These are phyloP conservation scores for Leptodirus hochenwartii DNA, from an alignment of 2,888 invertebrate species.

Conservation along the genomic window DNA sequence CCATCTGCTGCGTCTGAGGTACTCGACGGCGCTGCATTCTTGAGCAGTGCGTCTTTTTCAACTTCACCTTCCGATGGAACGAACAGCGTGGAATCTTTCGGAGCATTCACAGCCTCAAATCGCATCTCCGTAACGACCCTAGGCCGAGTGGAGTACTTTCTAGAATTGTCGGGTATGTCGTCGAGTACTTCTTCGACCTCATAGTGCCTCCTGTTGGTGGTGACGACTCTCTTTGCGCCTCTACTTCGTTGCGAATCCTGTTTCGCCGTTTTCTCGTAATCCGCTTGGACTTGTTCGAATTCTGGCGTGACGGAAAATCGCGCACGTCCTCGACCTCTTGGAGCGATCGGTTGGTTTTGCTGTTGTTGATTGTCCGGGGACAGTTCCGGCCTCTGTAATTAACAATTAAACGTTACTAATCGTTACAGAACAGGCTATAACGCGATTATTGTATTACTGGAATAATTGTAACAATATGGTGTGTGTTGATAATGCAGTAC, in stretches of 20 bases:
- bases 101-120: conserved; percentile 19
- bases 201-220: conserved; percentile 14
- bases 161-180: conserved; percentile 20
- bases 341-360: conserved; percentile 16
- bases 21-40: conserved; percentile 6
- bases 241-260: conserved; percentile 1
- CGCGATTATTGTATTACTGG: no score
- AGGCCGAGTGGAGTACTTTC: conserved; percentile 13
- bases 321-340: conserved; percentile 21
- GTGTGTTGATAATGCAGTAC: no score
- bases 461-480: no score
- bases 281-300: conserved; percentile 15
- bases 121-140: conserved; percentile 21
- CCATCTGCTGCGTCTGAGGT: conserved; percentile 4
- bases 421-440: no score
- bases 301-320: conserved; percentile 21
- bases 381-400: no score
- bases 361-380: no score
- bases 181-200: conserved; percentile 25
- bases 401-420: no score
- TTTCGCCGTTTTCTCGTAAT: conserved; percentile 10
- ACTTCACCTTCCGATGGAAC: conserved; percentile 2
- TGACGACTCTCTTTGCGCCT: conserved; percentile 3
- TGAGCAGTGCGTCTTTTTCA: conserved; percentile 6
- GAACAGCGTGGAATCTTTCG: conserved; percentile 12